Evolutionary conservation across 1,140 invertebrate species (phyloP).

Genomic region (Manduca sexta): DNA sequence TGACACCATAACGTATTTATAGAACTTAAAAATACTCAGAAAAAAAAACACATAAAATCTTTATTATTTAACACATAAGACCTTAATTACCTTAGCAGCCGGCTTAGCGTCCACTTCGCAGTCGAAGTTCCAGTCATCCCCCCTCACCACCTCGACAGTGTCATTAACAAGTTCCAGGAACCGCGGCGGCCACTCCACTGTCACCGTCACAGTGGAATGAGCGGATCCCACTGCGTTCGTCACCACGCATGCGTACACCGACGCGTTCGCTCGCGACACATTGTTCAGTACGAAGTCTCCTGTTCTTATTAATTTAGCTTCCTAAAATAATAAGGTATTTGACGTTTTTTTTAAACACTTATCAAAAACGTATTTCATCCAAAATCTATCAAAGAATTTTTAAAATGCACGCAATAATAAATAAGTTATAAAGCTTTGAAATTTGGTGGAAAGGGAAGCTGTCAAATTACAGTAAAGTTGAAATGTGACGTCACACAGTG

Average conservation of each 20-base stretch:
- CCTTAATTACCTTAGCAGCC: constrained; percentile 37
- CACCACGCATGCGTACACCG: constrained; percentile 49
- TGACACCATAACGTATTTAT: too few species aligned
- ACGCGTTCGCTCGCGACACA: constrained; percentile 37
- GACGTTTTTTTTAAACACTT: neutral
- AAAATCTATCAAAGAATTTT: too few species aligned
- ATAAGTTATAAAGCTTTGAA: too few species aligned
- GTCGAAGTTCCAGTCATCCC: constrained; percentile 41
- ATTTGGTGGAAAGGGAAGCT: too few species aligned
- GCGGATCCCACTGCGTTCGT: constrained; percentile 38
- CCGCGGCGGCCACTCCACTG: constrained; percentile 51
- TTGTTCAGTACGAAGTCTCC: constrained; percentile 34
- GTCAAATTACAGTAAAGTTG: too few species aligned
- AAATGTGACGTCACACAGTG: too few species aligned
- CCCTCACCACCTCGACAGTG: constrained; percentile 22
- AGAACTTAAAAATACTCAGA: too few species aligned
- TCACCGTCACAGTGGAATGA: constrained; percentile 24
- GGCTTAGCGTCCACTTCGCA: constrained; percentile 61
- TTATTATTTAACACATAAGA: too few species aligned
- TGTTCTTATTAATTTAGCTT: constrained; percentile 37
- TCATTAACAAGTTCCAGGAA: constrained; percentile 6
- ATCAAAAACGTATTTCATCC: too few species aligned
- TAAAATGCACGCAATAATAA: too few species aligned
- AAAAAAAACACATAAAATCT: too few species aligned
- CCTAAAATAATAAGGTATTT: constrained; percentile 32